A percentile compares a stretch with the other conserved stretches of the same genome.
Conservation (phyloP, 1,140 invertebrate genomes). For the Diabrotica undecimpunctata region DNA sequence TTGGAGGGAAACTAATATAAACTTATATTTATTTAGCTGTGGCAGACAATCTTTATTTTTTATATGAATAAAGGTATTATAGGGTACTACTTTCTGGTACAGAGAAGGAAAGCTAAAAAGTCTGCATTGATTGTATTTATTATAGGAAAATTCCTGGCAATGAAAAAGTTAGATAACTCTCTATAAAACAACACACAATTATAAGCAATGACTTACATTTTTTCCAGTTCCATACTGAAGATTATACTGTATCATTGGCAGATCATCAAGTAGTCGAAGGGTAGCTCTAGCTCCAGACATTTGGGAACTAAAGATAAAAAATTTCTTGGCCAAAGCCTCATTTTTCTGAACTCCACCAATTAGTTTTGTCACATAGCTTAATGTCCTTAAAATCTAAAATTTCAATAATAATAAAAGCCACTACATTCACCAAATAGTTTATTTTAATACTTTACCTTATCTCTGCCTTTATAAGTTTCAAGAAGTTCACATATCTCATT, state of each 20-base stretch:
- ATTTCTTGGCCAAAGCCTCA: slow-evolving; percentile 53
- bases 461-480: slow-evolving; percentile 54
- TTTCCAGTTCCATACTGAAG: slow-evolving; percentile 61
- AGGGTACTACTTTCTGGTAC: no score
- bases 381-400: slow-evolving; percentile 58
- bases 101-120: no score
- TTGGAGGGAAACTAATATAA: no score
- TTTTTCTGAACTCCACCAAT: slow-evolving; percentile 55
- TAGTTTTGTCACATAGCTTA: slow-evolving; percentile 64
- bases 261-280: slow-evolving; percentile 70
- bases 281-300: slow-evolving; percentile 65
- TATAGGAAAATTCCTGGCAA: no score
- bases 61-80: no score
- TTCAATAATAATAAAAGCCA: slow-evolving; percentile 6
- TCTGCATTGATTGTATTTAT: no score
- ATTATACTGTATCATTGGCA: slow-evolving; percentile 63
- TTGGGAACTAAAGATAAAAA: slow-evolving; percentile 59
- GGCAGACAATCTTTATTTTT: no score
- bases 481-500: slow-evolving; percentile 52
- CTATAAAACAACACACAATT: no score
- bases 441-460: slow-evolving; percentile 50
- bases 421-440: background rate
- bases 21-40: no score
- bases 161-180: no score
- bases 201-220: slow-evolving; percentile 47